Percentiles rank a stretch among this genome's conserved stretches.
These are phyloP conservation scores for Podargus strigoides DNA, from an alignment of 2,797 vertebrate genomes.

Conservation along the genomic window DNA sequence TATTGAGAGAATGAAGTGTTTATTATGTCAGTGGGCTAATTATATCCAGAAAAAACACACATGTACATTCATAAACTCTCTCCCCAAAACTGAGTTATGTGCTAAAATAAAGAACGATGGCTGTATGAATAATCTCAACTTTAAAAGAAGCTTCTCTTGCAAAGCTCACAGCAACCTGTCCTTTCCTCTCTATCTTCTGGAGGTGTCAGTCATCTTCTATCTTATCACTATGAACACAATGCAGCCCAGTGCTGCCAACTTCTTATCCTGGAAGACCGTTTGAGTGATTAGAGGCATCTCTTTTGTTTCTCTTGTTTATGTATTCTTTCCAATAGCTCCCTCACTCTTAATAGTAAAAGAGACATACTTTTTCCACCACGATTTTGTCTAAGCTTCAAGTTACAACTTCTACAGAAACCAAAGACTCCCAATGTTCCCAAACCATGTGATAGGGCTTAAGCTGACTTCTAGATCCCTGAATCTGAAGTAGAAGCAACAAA, in stretches of 20 bases:
- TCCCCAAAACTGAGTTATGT: background rate
- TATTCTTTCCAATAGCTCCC: background rate
- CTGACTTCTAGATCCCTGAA: background rate
- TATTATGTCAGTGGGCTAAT: conserved; percentile 4
- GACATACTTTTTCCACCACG: accelerated
- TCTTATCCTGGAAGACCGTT: background rate
- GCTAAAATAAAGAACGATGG: background rate
- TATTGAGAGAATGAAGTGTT: conserved; percentile 8
- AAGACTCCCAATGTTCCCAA: background rate
- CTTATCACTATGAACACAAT: background rate
- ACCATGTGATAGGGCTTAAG: background rate
- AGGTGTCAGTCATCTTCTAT: background rate
- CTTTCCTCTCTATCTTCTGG: background rate
- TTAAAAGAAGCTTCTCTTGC: background rate
- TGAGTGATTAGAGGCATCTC: background rate
- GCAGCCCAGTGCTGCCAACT: background rate
- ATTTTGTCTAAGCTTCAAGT: background rate
- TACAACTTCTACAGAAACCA: background rate
- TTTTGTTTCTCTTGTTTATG: background rate
- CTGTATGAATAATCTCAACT: background rate
- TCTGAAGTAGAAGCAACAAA: background rate
- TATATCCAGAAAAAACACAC: background rate
- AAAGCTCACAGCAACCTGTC: background rate
- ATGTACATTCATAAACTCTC: background rate
- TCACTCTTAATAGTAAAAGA: background rate